Evolutionary conservation across 1,140 invertebrate genomes (phyloP).

Genomic region (Panulirus ornatus): DNA sequence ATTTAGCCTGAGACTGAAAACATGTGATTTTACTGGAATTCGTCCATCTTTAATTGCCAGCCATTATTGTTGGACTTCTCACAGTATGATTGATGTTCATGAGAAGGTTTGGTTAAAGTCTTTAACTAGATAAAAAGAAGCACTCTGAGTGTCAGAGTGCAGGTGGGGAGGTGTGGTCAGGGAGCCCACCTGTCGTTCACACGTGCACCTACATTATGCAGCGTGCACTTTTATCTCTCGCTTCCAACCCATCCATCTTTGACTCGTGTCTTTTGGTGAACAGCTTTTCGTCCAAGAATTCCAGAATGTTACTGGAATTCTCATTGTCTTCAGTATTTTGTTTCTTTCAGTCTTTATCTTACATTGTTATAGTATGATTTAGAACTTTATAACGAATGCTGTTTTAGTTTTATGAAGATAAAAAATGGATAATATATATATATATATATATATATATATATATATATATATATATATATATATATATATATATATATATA

Average conservation of each 20-base stretch:
- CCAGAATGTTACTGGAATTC: no score
- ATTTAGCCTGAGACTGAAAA: no score
- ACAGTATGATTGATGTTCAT: not conserved
- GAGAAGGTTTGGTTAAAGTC: not conserved
- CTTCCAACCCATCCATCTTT: constrained; percentile 37
- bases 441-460: not conserved
- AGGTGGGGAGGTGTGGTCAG: not conserved
- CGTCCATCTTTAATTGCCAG: no score
- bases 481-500: no score
- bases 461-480: not conserved
- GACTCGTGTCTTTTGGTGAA: not conserved
- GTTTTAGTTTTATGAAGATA: no score
- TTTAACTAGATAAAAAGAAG: no score
- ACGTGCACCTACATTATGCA: constrained; percentile 58
- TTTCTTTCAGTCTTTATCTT: not conserved
- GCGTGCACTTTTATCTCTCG: constrained; percentile 59
- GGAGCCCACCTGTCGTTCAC: not conserved
- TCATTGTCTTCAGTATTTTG: not conserved
- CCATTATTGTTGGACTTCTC: not conserved
- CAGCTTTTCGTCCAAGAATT: not conserved
- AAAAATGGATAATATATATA: no score
- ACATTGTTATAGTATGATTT: not conserved
- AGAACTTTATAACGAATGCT: no score
- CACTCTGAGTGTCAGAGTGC: not conserved
- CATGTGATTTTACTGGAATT: no score